Percentiles rank a stretch among this genome's conserved stretches.
phyloP scores from a whole-genome alignment of 1,140 invertebrate species.

The Whitmania pigra region DNA sequence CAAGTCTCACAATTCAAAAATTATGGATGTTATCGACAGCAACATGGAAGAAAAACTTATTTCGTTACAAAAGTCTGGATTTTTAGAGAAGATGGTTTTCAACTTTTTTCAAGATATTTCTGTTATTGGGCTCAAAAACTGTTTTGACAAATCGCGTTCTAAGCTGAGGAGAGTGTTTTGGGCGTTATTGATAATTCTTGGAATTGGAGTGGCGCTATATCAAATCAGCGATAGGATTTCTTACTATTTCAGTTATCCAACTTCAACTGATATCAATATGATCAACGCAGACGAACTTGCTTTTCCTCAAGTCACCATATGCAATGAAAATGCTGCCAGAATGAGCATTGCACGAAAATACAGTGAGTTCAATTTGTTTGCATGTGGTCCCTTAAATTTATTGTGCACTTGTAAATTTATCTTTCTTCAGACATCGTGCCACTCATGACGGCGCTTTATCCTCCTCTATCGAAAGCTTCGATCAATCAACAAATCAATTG shows the following conservation, averaged over 20 bases:
- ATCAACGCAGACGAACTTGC: not conserved
- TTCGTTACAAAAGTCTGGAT: constrained; percentile 2
- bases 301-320: constrained; percentile 15
- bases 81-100: constrained; percentile 4
- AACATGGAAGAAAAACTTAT: not conserved
- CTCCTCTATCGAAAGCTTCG: constrained; percentile 1
- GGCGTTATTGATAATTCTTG: constrained; percentile 5
- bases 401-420: no score
- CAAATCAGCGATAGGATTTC: constrained; percentile 9
- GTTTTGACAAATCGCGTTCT: not conserved
- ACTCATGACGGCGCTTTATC: constrained; percentile 6
- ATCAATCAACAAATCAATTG: not conserved
- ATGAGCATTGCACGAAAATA: constrained; percentile 7
- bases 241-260: constrained; percentile 8
- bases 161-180: constrained; percentile 4
- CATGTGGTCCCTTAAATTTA: no score
- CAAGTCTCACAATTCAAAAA: no score
- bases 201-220: not conserved
- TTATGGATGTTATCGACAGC: not conserved
- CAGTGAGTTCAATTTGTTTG: not conserved
- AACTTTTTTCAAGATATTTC: constrained; percentile 14
- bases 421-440: not conserved
- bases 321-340: constrained; percentile 14
- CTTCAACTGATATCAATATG: constrained; percentile 3
- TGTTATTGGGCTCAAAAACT: constrained; percentile 9